Conservation (phyloP, 2,113 vertebrate species). For the Oreochromis spilurus region DNA sequence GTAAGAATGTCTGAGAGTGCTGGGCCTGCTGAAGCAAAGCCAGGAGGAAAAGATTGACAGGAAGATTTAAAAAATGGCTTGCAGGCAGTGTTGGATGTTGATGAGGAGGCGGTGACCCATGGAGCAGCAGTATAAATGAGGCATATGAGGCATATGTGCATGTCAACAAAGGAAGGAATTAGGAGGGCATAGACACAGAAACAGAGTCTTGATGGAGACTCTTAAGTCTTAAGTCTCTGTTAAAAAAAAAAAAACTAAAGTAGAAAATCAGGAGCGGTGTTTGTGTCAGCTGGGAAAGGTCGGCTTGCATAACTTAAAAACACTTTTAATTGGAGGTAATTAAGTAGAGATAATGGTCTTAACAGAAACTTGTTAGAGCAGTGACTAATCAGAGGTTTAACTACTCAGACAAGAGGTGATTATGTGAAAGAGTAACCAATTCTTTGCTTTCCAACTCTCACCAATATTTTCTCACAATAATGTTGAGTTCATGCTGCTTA, state of each 20-base stretch:
- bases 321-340: neutral
- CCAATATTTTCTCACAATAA: neutral
- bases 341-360: neutral
- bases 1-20: conserved; percentile 1
- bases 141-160: neutral
- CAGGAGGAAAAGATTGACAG: neutral
- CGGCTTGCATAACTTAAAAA: neutral
- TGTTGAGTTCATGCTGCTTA: neutral
- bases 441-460: neutral
- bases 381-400: neutral
- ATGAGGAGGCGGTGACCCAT: neutral
- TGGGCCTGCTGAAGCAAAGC: neutral
- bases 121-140: neutral
- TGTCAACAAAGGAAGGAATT: neutral
- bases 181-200: neutral
- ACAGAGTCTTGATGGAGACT: neutral
- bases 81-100: neutral
- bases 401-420: neutral
- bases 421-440: neutral
- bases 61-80: rapidly evolving
- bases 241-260: neutral
- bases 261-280: neutral
- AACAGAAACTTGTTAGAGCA: neutral
- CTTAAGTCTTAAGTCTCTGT: rapidly evolving
- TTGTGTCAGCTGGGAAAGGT: neutral